Base-by-base conservation (phyloP, 1,140 invertebrate genomes). In the Eupristina koningsbergeri region DNA sequence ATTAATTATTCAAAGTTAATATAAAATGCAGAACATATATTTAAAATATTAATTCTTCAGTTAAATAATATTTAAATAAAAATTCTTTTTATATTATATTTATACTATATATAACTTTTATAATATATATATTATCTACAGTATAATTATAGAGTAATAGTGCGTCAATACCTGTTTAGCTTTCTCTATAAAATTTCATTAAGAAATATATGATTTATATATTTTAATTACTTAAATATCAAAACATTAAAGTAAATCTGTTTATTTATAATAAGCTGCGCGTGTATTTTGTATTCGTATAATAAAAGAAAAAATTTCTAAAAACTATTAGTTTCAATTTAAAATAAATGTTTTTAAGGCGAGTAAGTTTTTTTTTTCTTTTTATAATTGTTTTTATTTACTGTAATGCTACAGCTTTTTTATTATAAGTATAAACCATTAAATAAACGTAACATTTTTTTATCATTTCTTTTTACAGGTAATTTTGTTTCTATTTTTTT, bases 61-160 rank as follows among this genome's bases (percentile, higher is more conserved):
- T n/a, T n/a, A n/a, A n/a, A n/a, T n/a, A n/a, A n/a, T n/a, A n/a
- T n/a, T n/a, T n/a, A n/a, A n/a, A n/a, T n/a, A n/a, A n/a, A n/a
- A n/a, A n/a, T 31, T 80, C 58, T 73, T 31, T 79, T 71, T 69
- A 75, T 67, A 80, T 50, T 71, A 29, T 29, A 61, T 85, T 86
- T 41, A n/a, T n/a, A n/a, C n/a, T n/a, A n/a, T n/a, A n/a, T n/a
- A n/a, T n/a, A n/a, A n/a, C n/a, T n/a, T n/a, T n/a, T n/a, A n/a
- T n/a, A n/a, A n/a, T n/a, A n/a, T n/a, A n/a, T n/a, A n/a, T n/a
- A n/a, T n/a, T n/a, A n/a, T n/a, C n/a, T n/a, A n/a, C 80, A 85
- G 75, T 74, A 85, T 85, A 85, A 83, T 84, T 81, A 80, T 87
- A 82, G 64, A 84, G 85, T 81, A 77, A 77, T 84, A 86, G 78